Evolutionary conservation across 2,888 invertebrate genomes (phyloP).

Genomic region (Limenitis camilla): DNA sequence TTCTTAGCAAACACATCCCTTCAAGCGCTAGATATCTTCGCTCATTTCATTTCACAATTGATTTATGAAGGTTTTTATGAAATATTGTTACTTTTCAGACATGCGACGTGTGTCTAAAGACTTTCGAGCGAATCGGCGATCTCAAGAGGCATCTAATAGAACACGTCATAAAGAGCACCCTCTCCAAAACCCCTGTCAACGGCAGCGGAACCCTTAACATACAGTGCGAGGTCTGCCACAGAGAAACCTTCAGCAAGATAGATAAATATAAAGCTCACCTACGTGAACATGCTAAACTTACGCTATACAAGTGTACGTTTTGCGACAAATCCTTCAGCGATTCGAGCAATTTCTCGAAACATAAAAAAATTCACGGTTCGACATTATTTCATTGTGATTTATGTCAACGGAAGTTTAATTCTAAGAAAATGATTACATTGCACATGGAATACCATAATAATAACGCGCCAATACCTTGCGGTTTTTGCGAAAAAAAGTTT

Average conservation of each 20-base stretch:
- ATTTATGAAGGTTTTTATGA: neutral
- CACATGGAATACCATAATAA: conserved; percentile 65
- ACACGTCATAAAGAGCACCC: conserved; percentile 57
- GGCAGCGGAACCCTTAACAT: conserved; percentile 49
- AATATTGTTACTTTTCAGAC: conserved; percentile 34
- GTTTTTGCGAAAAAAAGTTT: conserved; percentile 48
- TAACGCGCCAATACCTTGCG: conserved; percentile 47
- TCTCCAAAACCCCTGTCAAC: conserved; percentile 52
- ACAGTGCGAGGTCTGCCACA: conserved; percentile 54
- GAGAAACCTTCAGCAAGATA: conserved; percentile 47
- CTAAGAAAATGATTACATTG: conserved; percentile 60
- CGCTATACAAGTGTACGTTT: conserved; percentile 62
- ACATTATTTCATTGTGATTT: conserved; percentile 60
- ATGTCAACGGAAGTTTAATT: conserved; percentile 64
- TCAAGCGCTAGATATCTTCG: no score
- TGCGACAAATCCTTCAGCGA: conserved; percentile 69
- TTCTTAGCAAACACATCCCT: no score
- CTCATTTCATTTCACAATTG: no score
- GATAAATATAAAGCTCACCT: conserved; percentile 66
- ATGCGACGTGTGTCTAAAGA: conserved; percentile 57
- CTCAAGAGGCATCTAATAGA: conserved; percentile 67
- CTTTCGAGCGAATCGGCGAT: conserved; percentile 60
- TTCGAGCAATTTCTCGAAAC: conserved; percentile 69
- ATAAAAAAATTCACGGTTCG: conserved; percentile 64
- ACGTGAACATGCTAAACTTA: conserved; percentile 64